Conservation (phyloP, 1,140 invertebrate genomes). For the Pseudomyrmex concolor region DNA sequence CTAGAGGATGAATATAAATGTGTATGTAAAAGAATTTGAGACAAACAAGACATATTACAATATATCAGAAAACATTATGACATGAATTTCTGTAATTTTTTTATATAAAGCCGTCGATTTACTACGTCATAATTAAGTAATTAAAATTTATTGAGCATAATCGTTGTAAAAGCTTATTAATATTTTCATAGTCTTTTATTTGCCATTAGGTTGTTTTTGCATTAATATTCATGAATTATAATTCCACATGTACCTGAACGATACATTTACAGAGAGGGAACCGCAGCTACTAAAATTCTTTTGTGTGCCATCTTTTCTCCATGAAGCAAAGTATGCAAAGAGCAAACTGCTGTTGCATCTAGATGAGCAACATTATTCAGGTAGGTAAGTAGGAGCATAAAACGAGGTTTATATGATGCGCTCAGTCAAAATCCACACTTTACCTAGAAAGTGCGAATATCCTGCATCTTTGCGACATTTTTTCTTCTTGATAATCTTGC, state of each 20-base stretch:
- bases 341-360: slow-evolving; percentile 51
- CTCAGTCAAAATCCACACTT: slow-evolving; percentile 6
- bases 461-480: slow-evolving; percentile 13
- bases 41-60: background rate
- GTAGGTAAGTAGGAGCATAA: slow-evolving; percentile 1
- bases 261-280: slow-evolving; percentile 16
- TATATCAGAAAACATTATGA: too few species aligned
- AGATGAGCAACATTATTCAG: slow-evolving; percentile 8
- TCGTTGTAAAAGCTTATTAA: background rate
- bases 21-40: background rate
- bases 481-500: background rate
- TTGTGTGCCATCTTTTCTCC: background rate
- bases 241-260: slow-evolving; percentile 25
- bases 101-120: background rate
- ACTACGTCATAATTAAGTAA: background rate
- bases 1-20: background rate
- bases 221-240: slow-evolving; percentile 40
- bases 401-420: slow-evolving; percentile 16
- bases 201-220: too few species aligned
- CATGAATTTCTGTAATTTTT: background rate
- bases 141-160: slow-evolving; percentile 18
- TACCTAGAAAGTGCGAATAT: slow-evolving; percentile 23
- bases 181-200: background rate
- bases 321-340: slow-evolving; percentile 30
- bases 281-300: slow-evolving; percentile 32